phyloP scores from a whole-genome alignment of 1,140 invertebrate species.

The Heliconius eleuchia region DNA sequence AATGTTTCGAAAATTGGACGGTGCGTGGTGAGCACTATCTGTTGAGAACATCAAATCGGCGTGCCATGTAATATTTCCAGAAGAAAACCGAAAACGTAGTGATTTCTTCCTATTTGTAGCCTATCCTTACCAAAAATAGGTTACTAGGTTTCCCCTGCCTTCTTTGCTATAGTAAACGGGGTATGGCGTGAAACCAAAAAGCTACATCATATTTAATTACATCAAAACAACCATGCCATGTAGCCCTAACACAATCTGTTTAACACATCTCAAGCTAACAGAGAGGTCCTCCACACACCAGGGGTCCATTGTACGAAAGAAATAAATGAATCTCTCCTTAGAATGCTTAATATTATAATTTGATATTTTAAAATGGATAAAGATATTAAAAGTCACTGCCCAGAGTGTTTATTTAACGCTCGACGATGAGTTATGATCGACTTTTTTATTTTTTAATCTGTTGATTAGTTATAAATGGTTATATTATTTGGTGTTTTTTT shows the following conservation, averaged over 20 bases:
- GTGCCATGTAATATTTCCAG: no score
- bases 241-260: slow-evolving; percentile 39
- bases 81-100: no score
- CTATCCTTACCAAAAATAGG: no score
- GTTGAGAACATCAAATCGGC: no score
- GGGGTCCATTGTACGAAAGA: slow-evolving; percentile 62
- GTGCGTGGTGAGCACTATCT: no score
- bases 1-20: no score
- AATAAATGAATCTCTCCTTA: slow-evolving; percentile 65
- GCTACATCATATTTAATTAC: no score
- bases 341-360: slow-evolving; percentile 77
- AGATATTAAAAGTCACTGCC: slow-evolving; percentile 76
- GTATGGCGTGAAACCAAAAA: no score
- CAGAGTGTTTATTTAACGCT: slow-evolving; percentile 71
- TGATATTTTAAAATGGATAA: slow-evolving; percentile 77
- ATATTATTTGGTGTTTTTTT: slow-evolving; percentile 28
- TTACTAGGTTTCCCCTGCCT: no score
- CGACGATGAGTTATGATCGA: slow-evolving; percentile 56
- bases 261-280: slow-evolving; percentile 43
- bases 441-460: slow-evolving; percentile 41
- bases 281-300: slow-evolving; percentile 46
- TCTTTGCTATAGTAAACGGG: no score
- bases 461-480: slow-evolving; percentile 37
- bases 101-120: no score
- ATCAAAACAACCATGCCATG: slow-evolving; percentile 37